Base-by-base conservation (phyloP, 2,797 vertebrate genomes). In the Halcyon chelicuti region DNA sequence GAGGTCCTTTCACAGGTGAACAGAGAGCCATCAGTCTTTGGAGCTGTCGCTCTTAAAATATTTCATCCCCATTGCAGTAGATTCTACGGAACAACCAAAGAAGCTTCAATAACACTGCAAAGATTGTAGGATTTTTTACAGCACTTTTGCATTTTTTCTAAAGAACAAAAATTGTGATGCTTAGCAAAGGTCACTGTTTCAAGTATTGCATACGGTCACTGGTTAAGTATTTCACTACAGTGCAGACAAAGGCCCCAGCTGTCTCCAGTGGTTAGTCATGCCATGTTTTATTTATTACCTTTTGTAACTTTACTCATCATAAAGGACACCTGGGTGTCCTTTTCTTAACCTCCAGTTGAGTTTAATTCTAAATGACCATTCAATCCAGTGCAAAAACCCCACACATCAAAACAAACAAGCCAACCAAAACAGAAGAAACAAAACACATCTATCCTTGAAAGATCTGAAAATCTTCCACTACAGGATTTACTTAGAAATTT, bases 221-320 rank as follows among this genome's bases (percentile, higher is more conserved):
- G 76, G 61, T 83, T 86, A 90, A 93, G 93, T 70, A 63, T 96
- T 96, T 96, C 89, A 95, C 94, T 93, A 87, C 66, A 42, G 37
- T 76, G 57, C 47, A 93, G 87, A 92, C 96, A 95, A 97, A 97
- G 94, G 80, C 10, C 67, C 84, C 80, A 91, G 74, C 82, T 95
- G 95, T 93, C 94, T 91, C 67, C 60, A 90, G 47, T 70, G 63
- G 60, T 94, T 94, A 84, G 80, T 42, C 35, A 81, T 91, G 49
- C 31, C 23, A 86, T 96, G 85, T 95, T 97, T 97, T 97, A 97
- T 97, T 97, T 97, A 96, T 95, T 78, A 76, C 18, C 14, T 87
- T 91, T 94, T 71, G 54, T 84, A 85, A 61, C 72, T 96, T 95
- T 90, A 71, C 81, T 96, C 75, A 87, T 76, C 65, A 54, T 35